phyloP scores from a whole-genome alignment of 53 echinoderm and acorn worm genomes.

The Arbacia lixula region DNA sequence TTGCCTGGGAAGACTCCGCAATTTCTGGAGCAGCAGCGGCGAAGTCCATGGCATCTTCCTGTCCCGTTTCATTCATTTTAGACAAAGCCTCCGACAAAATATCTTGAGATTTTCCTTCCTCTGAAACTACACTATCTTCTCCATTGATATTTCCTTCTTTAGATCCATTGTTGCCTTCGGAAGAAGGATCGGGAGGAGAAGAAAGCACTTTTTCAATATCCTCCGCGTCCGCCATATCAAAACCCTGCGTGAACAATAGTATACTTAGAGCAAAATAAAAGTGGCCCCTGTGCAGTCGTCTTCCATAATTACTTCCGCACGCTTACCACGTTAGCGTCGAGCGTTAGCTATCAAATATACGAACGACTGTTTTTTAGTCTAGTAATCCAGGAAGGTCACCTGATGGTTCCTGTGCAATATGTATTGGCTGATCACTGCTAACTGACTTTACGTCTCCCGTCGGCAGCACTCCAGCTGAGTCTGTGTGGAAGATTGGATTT shows the following conservation, averaged over 20 bases:
- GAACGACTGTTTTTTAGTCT: too few species aligned
- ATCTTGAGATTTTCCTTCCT: conserved; percentile 38
- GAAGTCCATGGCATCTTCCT: conserved; percentile 52
- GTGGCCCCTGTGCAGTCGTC: conserved; percentile 26
- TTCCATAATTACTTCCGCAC: not conserved
- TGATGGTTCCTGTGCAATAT: too few species aligned
- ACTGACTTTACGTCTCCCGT: too few species aligned
- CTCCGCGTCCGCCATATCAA: conserved; percentile 45
- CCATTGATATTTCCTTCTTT: not conserved
- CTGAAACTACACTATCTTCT: not conserved
- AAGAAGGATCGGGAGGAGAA: not conserved
- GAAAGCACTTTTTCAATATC: not conserved
- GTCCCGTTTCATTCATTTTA: conserved; percentile 65
- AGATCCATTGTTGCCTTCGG: not conserved
- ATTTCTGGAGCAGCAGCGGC: conserved; percentile 19
- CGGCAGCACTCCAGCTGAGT: too few species aligned
- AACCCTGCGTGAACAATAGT: conserved; percentile 12
- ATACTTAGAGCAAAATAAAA: not conserved
- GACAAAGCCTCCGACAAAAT: conserved; percentile 76
- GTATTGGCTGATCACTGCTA: too few species aligned
- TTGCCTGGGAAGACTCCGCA: conserved; percentile 15
- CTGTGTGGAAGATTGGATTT: too few species aligned
- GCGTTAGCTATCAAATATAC: too few species aligned
- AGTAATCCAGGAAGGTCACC: too few species aligned
- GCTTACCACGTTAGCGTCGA: not conserved